Base-by-base conservation (phyloP, 2,797 vertebrate species). In the Poecilia velifera region DNA sequence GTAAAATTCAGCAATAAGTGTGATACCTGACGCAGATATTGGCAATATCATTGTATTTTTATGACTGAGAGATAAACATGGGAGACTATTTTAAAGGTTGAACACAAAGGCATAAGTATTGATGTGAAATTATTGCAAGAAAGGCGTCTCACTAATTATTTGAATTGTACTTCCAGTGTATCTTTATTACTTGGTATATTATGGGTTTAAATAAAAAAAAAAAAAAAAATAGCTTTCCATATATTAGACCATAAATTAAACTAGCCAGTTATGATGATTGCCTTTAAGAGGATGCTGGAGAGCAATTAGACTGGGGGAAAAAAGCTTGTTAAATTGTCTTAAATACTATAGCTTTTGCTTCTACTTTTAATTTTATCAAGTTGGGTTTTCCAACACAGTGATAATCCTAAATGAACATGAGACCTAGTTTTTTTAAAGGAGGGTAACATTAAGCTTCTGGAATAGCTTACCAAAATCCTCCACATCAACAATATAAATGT, bases 11-110 rank as follows among this genome's bases (percentile, higher is more conserved):
- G 86, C 49, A 41, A 74, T 70, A 88, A 87, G 34, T 85, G 86
- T 90, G 84, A 79, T 88, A 90, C 88, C 87, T 92, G 86, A 84
- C 81, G 89, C 78, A 90, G 87, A 93, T 91, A 91, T 92, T 92
- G 90, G 91, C 86, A 89, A 83, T 86, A 81, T 88, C 83, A 84
- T 92, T 91, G 87, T 86, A 86, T 74, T 89, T 79, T 82, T 47
- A 45, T 84, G 77, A 92, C 88, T 90, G 89, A 82, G 89, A 82
- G 86, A 90, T 85, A 80, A 78, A 86, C 82, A 89, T 57, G 78
- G 84, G 86, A 72, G 49, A 45, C 83, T 85, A 86, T 82, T 83
- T 82, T 87, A 77, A 82, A 73, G 55, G 78, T 77, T n/a, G 53
- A 89, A 72, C 76, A 87, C 57, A 62, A 31, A 34, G 12, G 39